These are phyloP conservation scores for Takifugu rubripes DNA, from an alignment of 2,797 vertebrate genomes.

Conservation along the genomic window DNA sequence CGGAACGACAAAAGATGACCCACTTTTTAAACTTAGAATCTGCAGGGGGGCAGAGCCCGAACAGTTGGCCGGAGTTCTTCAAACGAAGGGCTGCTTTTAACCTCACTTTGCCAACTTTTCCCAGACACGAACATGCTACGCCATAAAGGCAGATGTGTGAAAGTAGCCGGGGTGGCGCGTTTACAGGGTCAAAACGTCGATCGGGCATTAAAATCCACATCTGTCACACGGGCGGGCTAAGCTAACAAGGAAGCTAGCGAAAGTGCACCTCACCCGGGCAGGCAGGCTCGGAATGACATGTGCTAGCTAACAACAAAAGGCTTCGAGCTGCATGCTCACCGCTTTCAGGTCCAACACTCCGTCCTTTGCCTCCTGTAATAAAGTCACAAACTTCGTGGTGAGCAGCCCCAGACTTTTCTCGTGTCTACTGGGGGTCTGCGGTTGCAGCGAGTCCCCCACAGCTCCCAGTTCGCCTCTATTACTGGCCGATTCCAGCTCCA, in stretches of 20 bases:
- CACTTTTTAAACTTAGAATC: slow-evolving; percentile 61
- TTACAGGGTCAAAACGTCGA: neutral
- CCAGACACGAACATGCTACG: no score
- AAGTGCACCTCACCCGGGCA: slow-evolving; percentile 18
- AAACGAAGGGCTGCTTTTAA: slow-evolving; percentile 9
- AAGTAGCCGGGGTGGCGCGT: neutral
- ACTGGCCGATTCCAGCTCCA: slow-evolving; percentile 77
- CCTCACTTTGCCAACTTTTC: neutral
- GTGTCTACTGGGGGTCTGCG: slow-evolving; percentile 89
- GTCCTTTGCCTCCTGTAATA: slow-evolving; percentile 95
- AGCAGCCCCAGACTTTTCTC: slow-evolving; percentile 96
- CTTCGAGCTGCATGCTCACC: slow-evolving; percentile 69
- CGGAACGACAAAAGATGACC: slow-evolving; percentile 68
- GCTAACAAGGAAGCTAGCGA: slow-evolving; percentile 35
- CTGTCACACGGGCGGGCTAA: slow-evolving; percentile 50
- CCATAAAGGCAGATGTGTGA: neutral
- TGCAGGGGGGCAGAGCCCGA: slow-evolving; percentile 53
- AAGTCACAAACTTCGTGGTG: slow-evolving; percentile 94
- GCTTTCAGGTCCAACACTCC: slow-evolving; percentile 95
- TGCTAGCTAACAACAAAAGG: slow-evolving; percentile 73
- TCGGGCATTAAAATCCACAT: slow-evolving; percentile 40
- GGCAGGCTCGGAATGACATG: slow-evolving; percentile 58
- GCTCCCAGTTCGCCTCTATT: slow-evolving; percentile 73
- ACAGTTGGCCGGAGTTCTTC: slow-evolving; percentile 36
- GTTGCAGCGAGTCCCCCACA: slow-evolving; percentile 83